Evolutionary conservation across 1,140 invertebrate genomes (phyloP).

Genomic region (Linepithema humile): DNA sequence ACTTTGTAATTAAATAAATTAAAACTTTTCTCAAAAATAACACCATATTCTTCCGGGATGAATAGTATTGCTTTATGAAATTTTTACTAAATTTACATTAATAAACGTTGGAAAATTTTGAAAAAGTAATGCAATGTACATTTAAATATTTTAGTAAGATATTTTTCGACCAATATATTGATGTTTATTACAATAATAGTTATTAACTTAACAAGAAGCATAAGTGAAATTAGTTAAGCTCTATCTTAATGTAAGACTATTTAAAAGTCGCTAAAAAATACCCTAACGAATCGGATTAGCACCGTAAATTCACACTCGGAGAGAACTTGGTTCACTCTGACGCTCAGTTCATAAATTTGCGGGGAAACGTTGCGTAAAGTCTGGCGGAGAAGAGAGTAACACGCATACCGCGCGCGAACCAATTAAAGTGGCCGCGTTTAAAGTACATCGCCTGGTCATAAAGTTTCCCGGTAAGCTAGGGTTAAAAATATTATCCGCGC

Average conservation of each 20-base stretch:
- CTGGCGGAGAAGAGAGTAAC: neutral
- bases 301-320: neutral
- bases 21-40: neutral
- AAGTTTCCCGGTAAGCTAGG: neutral
- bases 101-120: neutral
- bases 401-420: neutral
- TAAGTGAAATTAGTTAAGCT: neutral
- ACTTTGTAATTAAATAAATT: neutral
- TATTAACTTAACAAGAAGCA: neutral
- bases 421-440: slow-evolving; percentile 42
- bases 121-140: too few species aligned
- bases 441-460: slow-evolving; percentile 13
- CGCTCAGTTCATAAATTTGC: slow-evolving; percentile 26
- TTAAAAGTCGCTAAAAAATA: neutral
- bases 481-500: slow-evolving; percentile 42
- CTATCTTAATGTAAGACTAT: neutral
- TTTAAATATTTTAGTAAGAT: too few species aligned
- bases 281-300: slow-evolving; percentile 35
- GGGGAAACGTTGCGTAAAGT: slow-evolving; percentile 34
- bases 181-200: neutral
- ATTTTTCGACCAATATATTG: neutral
- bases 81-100: neutral
- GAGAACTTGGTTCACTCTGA: neutral
- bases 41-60: neutral
- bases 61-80: neutral